A percentile compares a stretch with the other conserved stretches of the same genome.
Conservation (phyloP, 1,140 invertebrate genomes). For the Lucilia cuprina region DNA sequence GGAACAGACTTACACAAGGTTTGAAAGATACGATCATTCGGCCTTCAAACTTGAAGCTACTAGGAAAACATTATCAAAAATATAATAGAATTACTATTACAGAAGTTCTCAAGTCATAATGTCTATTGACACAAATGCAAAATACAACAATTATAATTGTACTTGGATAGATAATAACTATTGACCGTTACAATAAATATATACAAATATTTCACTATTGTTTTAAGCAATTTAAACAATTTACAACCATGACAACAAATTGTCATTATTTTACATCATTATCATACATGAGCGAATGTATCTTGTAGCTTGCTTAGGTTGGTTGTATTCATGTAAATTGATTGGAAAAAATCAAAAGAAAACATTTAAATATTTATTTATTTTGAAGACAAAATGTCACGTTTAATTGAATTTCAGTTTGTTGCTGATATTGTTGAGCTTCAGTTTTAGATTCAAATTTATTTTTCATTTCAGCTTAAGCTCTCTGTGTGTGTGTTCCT, state of each 20-base stretch:
- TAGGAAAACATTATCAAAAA: too few species aligned
- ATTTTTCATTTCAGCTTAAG: neutral
- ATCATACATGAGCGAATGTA: neutral
- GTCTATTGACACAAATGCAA: too few species aligned
- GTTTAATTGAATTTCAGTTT: slow-evolving; percentile 37
- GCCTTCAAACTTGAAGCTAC: too few species aligned
- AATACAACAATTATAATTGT: too few species aligned
- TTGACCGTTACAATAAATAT: too few species aligned
- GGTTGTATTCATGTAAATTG: neutral
- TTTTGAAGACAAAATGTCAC: slow-evolving; percentile 33
- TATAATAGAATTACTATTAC: too few species aligned
- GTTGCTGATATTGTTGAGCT: neutral
- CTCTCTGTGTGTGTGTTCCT: neutral
- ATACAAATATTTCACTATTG: neutral
- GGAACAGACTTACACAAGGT: too few species aligned
- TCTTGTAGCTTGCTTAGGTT: too few species aligned
- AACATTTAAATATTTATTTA: neutral
- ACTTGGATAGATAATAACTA: too few species aligned
- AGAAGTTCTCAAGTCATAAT: too few species aligned
- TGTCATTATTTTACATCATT: slow-evolving; percentile 9
- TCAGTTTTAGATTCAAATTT: neutral
- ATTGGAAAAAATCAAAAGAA: neutral
- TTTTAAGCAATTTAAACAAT: neutral
- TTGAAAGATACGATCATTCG: too few species aligned
- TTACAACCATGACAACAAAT: slow-evolving; percentile 8